Base-by-base conservation (phyloP, 2,797 vertebrate species). In the Tamandua tetradactyla region DNA sequence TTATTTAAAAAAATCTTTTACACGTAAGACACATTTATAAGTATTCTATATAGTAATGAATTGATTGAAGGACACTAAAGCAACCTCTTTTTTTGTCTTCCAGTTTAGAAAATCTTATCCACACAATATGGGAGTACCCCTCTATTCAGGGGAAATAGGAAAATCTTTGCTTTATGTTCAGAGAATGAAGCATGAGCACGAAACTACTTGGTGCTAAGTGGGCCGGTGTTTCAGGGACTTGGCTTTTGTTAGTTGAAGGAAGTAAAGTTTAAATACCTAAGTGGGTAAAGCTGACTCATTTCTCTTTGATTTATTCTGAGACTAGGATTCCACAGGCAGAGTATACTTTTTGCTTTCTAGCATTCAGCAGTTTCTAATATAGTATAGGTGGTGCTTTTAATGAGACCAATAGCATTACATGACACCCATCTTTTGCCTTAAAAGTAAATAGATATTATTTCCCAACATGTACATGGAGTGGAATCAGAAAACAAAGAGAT, bases 131-230 rank as follows among this genome's bases (percentile, higher is more conserved):
- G 1, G 30, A 49, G 30, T 20, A 55, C 25, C 42, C 23, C 55
- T 18, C 11, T 74, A 11, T 25, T 76, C 2, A 68, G 61, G 8
- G 15, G 20, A 91, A 76, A 90, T 7, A 84, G 4, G 7, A 75
- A 95, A 85, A 62, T 80, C 30, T 3, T 93, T 55, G 12, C 64
- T 94, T 94, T 14, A 49, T 84, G 17, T n/a, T 85, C 18, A n/a
- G 52, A 92, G 87, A 89, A 72, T 79, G 40, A 87, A 59, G 32
- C 40, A 15, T 76, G 23, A 64, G 7, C 61, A 68, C 89, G 42
- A n/a, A 66, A 61, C 27, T 47, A 18, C 62, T 57, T 57, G 32
- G 22, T 75, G 44, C 5, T 62, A 49, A 62, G 25, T 72, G 71
- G 13, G 64, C 22, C 13, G 47, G 64, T 84, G 9, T 79, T 80